These are phyloP conservation scores for Zaprionus taronus DNA, from an alignment of 1,140 invertebrate genomes.

Conservation along the genomic window DNA sequence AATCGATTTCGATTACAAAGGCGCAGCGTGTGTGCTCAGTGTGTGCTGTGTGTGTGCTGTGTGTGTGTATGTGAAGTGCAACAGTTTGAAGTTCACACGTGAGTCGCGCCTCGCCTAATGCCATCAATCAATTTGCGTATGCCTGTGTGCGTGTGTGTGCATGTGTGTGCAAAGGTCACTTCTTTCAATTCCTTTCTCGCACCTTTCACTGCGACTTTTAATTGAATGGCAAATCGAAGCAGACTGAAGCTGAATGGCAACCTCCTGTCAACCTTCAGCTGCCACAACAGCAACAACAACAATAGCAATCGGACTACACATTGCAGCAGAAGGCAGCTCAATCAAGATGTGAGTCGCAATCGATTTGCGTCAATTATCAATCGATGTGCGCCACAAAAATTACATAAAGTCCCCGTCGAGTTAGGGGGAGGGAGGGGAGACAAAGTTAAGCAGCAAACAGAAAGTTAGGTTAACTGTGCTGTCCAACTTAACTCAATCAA, in stretches of 20 bases:
- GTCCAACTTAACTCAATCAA: background rate
- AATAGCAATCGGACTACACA: background rate
- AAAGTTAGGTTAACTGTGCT: too few relatives aligned
- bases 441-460: too few relatives aligned
- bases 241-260: constrained; percentile 13
- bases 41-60: background rate
- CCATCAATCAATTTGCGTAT: constrained; percentile 39
- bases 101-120: constrained; percentile 21
- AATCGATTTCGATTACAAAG: constrained; percentile 65
- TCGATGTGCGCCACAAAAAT: background rate
- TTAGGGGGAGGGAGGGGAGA: too few relatives aligned
- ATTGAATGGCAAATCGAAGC: constrained; percentile 35
- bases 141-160: constrained; percentile 5
- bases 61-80: constrained; percentile 22
- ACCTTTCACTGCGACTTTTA: constrained; percentile 23
- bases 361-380: constrained; percentile 4
- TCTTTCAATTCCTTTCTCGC: constrained; percentile 3
- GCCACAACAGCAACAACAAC: background rate
- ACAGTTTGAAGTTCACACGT: constrained; percentile 37
- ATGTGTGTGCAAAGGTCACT: constrained; percentile 36
- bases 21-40: constrained; percentile 8
- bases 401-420: background rate
- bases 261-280: background rate
- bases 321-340: background rate
- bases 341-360: background rate